Conservation (phyloP, 2,888 invertebrate genomes). For the Drosophila ochracea region DNA sequence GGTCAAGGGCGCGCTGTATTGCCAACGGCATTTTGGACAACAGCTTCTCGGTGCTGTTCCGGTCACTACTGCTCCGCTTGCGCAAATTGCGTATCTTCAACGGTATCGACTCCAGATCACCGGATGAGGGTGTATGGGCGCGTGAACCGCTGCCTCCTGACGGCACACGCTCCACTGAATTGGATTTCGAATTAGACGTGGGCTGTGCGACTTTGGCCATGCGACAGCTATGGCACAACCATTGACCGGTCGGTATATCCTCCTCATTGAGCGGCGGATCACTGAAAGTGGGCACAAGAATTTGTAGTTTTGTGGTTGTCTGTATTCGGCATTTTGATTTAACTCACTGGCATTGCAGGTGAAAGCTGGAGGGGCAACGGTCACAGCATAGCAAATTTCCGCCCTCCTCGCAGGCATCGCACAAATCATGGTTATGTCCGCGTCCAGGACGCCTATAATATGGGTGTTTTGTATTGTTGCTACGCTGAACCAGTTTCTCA, state of each 20-base stretch:
- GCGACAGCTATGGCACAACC: slow-evolving; percentile 95
- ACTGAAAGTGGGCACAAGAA: slow-evolving; percentile 86
- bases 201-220: slow-evolving; percentile 82
- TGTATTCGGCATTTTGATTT: background rate
- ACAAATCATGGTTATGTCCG: slow-evolving; percentile 96
- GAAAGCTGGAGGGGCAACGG: slow-evolving; percentile 97
- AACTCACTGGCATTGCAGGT: slow-evolving; percentile 96
- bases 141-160: slow-evolving; percentile 84
- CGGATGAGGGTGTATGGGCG: slow-evolving; percentile 80
- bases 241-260: slow-evolving; percentile 95
- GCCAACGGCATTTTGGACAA: slow-evolving; percentile 79
- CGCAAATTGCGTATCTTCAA: slow-evolving; percentile 85
- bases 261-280: slow-evolving; percentile 96
- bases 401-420: slow-evolving; percentile 97
- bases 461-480: slow-evolving; percentile 90
- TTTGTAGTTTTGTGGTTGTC: background rate
- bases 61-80: slow-evolving; percentile 84
- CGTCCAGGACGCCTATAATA: slow-evolving; percentile 94
- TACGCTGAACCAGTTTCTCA: slow-evolving; percentile 86
- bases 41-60: slow-evolving; percentile 81
- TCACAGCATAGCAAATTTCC: slow-evolving; percentile 98
- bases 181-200: slow-evolving; percentile 84
- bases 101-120: slow-evolving; percentile 82
- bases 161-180: slow-evolving; percentile 84
- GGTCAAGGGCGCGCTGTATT: slow-evolving; percentile 83